Evolutionary conservation across 2,888 invertebrate genomes (phyloP), one percentile per base, ranked within the genome.

Genomic region (Volucella bombylans): DNA sequence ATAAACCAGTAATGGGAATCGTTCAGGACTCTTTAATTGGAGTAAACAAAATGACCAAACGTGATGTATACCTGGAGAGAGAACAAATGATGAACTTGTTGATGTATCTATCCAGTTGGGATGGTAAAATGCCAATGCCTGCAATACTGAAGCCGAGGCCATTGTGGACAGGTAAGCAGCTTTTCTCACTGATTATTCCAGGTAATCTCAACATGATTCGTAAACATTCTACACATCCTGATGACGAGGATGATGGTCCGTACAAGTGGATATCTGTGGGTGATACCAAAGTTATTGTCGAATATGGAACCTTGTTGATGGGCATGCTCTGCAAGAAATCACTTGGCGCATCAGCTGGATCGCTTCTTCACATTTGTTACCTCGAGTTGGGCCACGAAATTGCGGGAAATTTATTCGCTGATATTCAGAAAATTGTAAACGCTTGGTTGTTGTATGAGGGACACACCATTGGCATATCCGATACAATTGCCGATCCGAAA

Each of bases 241-340:
- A 99, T 90, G 97, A 98, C 88, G 99, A 99, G 93, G 98, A 99
- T 90, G 87, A 86, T 0, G 98, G 98, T 0, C 97, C 98, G 0
- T 98, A 98, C 92, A 97, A 97, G 90, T 99, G 98, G 98, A 98
- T 99, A 86, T 98, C 98, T 8, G 98, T 98, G 2, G 98, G 98
- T 88, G 99, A 99, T 90, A 99, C 99, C 0, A 94, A 93, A 64
- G 96, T 98, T 69, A 94, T 98, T 92, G 98, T 99, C 61, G 99
- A 99, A 90, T 98, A 98, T 91, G 98, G 99, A 41, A 97, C 97
- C 91, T 93, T 99, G 12, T 94, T 99, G 1, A 97, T 97, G 95
- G 99, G 99, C 14, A 99, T 99, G 90, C 93, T 99, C 71, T 99
- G 99, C 93, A 98, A 99, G 90, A 97, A 97, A 90, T 97, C 98